Evolutionary conservation across 53 echinoderm and acorn worm species (phyloP), one percentile per base, ranked within the genome.

Genomic region (Mesocentrotus franciscanus): DNA sequence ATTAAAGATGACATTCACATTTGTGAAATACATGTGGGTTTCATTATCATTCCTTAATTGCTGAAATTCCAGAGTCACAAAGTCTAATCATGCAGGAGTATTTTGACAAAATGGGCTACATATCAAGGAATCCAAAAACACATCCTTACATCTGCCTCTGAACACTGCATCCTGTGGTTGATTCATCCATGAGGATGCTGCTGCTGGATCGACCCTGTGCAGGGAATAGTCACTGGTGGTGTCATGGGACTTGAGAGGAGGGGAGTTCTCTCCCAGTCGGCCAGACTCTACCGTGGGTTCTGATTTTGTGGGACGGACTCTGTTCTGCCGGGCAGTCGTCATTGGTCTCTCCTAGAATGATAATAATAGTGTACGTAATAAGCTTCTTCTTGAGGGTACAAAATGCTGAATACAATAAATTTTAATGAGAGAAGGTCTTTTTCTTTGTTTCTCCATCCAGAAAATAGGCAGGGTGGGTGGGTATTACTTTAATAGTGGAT

Each of bases 271-370:
- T 24, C 87, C 12, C 1, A 29, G 13, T 58, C 26, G 57, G n/a
- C 33, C 30, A 4, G 78, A 18, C 17, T 78, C 95, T 74, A 79
- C 56, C 26, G 16, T 39, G 0, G 96, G 75, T 29, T 96, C 96
- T 5, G 81, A 71, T 3, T 94, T 78, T 29, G 84, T 62, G 71
- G 95, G 96, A 89, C 81, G 96, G 34, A 90, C 96, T 35, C 97
- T 87, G 78, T 93, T 96, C 96, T 97, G 97, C 22, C 98, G 72
- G 32, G 98, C 98, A 39, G 97, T 97, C 35, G 98, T 98, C 96
- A 97, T 96, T 0, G 97, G 98, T 93, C 98, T 95, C 96, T 97
- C 96, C 98, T 98, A 72, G 29, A 39, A 91, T 75, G 22, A 10
- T 20, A 60, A 39, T 61, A 30, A 18, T 35, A 72, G 1, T 58